A percentile compares a stretch with the other conserved stretches of the same genome.
These are phyloP conservation scores for Rhopilema esculentum DNA, from an alignment of 30 jellyfish, hydroid and myxozoan species.

Conservation along the genomic window DNA sequence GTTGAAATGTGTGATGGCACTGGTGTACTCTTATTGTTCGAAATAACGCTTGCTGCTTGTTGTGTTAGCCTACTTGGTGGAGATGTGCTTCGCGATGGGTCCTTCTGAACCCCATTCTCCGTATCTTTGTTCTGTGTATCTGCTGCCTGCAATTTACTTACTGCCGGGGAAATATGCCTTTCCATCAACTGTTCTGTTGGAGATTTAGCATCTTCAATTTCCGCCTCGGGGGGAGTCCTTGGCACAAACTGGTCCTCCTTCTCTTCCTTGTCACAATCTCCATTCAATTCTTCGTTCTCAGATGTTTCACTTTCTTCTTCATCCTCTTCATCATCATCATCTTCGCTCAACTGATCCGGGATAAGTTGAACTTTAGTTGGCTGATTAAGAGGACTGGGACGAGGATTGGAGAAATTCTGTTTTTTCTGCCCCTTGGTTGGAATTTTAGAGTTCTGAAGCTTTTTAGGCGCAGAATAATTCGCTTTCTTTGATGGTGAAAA, in stretches of 20 bases:
- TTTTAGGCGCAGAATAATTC: slow-evolving; percentile 11
- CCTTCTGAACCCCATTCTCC: slow-evolving; percentile 2
- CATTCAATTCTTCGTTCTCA: slow-evolving; percentile 40
- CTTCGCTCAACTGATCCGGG: slow-evolving; percentile 71
- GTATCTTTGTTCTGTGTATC: not conserved
- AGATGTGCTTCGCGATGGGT: slow-evolving; percentile 11
- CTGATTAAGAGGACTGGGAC: slow-evolving; percentile 75
- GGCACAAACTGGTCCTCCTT: slow-evolving; percentile 27
- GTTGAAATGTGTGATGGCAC: slow-evolving; percentile 39
- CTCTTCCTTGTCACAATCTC: slow-evolving; percentile 32
- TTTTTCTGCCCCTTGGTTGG: slow-evolving; percentile 61
- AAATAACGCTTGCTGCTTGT: slow-evolving; percentile 55
- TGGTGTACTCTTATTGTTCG: slow-evolving; percentile 17
- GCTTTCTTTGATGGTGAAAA: slow-evolving; percentile 46
- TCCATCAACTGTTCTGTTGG: slow-evolving; percentile 58
- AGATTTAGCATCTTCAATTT: slow-evolving; percentile 43
- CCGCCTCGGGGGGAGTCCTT: slow-evolving; percentile 43
- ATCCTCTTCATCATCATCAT: slow-evolving; percentile 67
- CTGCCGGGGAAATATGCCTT: slow-evolving; percentile 50
- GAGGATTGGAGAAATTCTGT: slow-evolving; percentile 56
- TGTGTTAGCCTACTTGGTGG: slow-evolving; percentile 7
- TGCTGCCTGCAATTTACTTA: slow-evolving; percentile 19
- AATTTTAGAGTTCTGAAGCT: slow-evolving; percentile 17
- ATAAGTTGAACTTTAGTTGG: slow-evolving; percentile 60
- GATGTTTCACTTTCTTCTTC: slow-evolving; percentile 59